These are phyloP conservation scores for Porites australiensis DNA, from an alignment of 64 coral and sea anemone genomes.

Conservation along the genomic window DNA sequence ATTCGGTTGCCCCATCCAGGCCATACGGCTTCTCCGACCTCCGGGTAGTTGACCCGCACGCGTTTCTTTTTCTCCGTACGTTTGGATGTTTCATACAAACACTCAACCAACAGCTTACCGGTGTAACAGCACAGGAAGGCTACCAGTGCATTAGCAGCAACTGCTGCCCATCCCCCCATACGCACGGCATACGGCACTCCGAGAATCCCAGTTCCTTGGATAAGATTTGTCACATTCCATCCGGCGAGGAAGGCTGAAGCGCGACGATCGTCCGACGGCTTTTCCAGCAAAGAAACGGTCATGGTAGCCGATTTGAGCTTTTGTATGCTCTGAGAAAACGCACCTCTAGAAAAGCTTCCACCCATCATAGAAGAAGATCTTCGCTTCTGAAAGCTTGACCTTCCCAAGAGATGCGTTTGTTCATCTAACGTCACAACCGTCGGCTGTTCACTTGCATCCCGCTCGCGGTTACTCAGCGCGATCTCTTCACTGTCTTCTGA, in stretches of 20 bases:
- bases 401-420: background rate
- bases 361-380: background rate
- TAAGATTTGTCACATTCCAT: slow-evolving; percentile 92
- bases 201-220: slow-evolving; percentile 88
- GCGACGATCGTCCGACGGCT: slow-evolving; percentile 77
- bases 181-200: slow-evolving; percentile 84
- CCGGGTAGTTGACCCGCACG: slow-evolving; percentile 83
- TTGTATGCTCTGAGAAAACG: slow-evolving; percentile 69
- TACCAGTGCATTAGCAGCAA: slow-evolving; percentile 62
- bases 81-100: slow-evolving; percentile 84
- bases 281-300: slow-evolving; percentile 82
- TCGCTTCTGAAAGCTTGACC: background rate
- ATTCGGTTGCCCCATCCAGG: slow-evolving; percentile 85
- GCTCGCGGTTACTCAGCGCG: background rate
- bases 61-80: slow-evolving; percentile 68
- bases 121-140: slow-evolving; percentile 87
- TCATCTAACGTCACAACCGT: slow-evolving; percentile 15
- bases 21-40: slow-evolving; percentile 90
- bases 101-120: slow-evolving; percentile 83
- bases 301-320: slow-evolving; percentile 65
- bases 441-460: background rate
- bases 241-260: slow-evolving; percentile 83
- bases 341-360: background rate
- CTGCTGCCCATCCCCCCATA: slow-evolving; percentile 85
- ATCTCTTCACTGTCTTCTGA: background rate